Evolutionary conservation across 2,113 vertebrate genomes (phyloP).

Genomic region (Clupea harengus): DNA sequence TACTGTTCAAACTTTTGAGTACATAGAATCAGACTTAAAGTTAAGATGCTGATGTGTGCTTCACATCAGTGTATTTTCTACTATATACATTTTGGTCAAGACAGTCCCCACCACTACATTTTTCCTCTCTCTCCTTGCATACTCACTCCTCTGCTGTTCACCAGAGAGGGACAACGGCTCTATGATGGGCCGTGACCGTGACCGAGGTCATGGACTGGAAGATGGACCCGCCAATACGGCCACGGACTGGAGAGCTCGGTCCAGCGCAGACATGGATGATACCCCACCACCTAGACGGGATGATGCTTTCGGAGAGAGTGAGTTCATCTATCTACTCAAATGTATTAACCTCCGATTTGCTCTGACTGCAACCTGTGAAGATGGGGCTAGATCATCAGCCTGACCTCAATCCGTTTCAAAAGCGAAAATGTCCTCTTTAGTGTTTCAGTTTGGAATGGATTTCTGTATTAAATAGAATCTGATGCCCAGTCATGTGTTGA

Average conservation of each 20-base stretch:
- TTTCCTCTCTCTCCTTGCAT: neutral
- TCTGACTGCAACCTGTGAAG: too few relatives aligned
- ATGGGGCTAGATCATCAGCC: too few relatives aligned
- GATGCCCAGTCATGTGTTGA: neutral
- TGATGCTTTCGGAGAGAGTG: slow-evolving; percentile 85
- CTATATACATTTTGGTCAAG: neutral
- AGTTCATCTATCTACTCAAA: slow-evolving; percentile 46
- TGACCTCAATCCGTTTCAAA: neutral
- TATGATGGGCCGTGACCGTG: slow-evolving; percentile 82
- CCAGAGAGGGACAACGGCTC: slow-evolving; percentile 84
- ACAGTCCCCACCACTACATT: neutral
- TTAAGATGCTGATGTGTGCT: too few relatives aligned
- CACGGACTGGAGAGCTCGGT: slow-evolving; percentile 88
- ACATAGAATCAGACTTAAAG: neutral
- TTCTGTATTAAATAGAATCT: neutral
- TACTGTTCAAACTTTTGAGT: slow-evolving; percentile 44
- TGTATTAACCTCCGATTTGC: neutral
- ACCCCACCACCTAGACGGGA: slow-evolving; percentile 74
- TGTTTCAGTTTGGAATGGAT: neutral
- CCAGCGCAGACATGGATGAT: slow-evolving; percentile 77
- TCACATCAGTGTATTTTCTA: too few relatives aligned
- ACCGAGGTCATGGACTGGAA: slow-evolving; percentile 71
- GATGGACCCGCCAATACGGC: slow-evolving; percentile 90
- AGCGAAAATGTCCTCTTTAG: neutral
- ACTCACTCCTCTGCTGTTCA: neutral